These are phyloP conservation scores for Hemiprocne comata DNA, from an alignment of 2,113 vertebrate species.

Conservation along the genomic window DNA sequence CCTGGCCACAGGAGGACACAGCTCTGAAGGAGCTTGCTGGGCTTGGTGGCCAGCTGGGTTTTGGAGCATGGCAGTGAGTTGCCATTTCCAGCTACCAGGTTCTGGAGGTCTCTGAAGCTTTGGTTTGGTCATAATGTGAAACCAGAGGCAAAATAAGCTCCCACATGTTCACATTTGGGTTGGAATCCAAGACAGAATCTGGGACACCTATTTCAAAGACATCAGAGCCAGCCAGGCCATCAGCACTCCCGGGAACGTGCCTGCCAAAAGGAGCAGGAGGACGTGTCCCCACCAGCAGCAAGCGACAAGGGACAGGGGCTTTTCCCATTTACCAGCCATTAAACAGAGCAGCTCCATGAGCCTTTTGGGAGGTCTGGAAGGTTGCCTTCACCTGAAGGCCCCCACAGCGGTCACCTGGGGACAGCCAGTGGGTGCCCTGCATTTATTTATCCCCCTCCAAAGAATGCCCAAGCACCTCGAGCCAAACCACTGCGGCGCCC, in stretches of 20 bases:
- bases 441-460: not conserved
- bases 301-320: not conserved
- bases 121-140: not conserved
- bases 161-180: not conserved
- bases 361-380: not conserved
- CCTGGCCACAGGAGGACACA: not conserved
- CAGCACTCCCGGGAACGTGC: not conserved
- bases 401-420: not conserved
- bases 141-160: not conserved
- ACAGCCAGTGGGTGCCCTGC: not conserved
- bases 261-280: not conserved
- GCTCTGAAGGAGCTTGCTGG: not conserved
- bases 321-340: not conserved
- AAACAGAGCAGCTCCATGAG: not conserved
- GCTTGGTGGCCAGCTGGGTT: rapidly evolving
- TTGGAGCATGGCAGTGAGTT: not conserved
- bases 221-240: not conserved
- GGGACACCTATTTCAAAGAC: not conserved
- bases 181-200: not conserved
- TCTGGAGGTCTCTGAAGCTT: not conserved
- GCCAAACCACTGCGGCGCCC: not conserved
- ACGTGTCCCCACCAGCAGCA: not conserved
- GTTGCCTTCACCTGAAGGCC: not conserved
- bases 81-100: not conserved
- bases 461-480: not conserved